phyloP scores from a whole-genome alignment of 2,888 invertebrate species.

The Nemoura dubitans region DNA sequence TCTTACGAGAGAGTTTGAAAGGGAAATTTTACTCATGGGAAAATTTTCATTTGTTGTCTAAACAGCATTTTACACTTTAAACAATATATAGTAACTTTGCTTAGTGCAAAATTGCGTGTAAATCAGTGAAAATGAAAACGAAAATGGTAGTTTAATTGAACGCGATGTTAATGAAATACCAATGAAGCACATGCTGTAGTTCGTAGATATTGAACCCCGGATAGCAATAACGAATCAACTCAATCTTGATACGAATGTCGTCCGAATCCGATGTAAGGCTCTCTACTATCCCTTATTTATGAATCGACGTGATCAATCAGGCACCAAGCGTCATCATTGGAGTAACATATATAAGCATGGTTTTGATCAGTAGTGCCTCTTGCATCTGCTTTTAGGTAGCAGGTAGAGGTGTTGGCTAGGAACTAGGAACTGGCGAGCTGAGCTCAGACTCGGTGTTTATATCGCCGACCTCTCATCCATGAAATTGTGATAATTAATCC shows the following conservation, averaged over 20 bases:
- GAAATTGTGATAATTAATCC: conserved; percentile 1
- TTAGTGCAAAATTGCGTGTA: neutral
- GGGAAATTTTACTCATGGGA: neutral
- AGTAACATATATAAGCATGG: too few species aligned
- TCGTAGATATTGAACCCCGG: too few species aligned
- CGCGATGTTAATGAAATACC: neutral
- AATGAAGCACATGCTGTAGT: neutral
- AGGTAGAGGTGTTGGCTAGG: neutral
- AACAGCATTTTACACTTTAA: neutral
- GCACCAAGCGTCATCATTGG: too few species aligned
- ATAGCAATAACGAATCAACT: too few species aligned
- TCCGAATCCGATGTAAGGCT: too few species aligned
- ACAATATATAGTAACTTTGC: neutral
- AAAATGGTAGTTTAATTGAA: neutral
- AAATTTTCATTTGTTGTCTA: conserved; percentile 1
- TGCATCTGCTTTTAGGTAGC: neutral
- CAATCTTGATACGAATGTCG: too few species aligned
- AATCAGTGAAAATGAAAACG: neutral
- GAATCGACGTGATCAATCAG: too few species aligned
- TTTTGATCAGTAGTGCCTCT: neutral
- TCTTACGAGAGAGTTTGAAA: conserved; percentile 7
- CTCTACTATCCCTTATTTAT: too few species aligned
- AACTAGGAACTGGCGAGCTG: neutral
- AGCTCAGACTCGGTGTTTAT: neutral
- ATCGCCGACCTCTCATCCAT: neutral